Evolutionary conservation across 2,113 vertebrate genomes (phyloP).

Genomic region (Pholis gunnellus): DNA sequence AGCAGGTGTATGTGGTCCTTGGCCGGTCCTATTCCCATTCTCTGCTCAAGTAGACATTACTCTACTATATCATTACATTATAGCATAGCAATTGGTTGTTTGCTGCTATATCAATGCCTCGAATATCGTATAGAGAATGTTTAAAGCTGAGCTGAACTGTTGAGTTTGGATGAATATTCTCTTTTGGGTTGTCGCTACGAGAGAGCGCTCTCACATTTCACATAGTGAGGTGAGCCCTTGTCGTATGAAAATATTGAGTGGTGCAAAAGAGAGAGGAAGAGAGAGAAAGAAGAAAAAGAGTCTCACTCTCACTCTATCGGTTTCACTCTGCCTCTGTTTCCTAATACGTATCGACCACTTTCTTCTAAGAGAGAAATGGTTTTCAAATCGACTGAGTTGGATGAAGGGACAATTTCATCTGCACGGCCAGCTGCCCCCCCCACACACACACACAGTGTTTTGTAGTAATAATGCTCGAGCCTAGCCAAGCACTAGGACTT

Average conservation of each 20-base stretch:
- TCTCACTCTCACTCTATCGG: no score
- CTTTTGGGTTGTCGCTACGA: background rate
- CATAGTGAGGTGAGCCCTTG: background rate
- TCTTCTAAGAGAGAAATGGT: background rate
- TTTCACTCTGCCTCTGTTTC: background rate
- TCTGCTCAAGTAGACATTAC: no score
- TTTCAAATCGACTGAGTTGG: background rate
- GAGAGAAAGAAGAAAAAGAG: background rate
- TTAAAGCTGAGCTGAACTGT: background rate
- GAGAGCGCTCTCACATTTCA: background rate
- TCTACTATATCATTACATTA: no score
- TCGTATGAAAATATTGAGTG: background rate
- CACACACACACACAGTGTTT: slow-evolving; percentile 12
- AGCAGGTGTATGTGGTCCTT: no score
- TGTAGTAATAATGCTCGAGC: slow-evolving; percentile 26
- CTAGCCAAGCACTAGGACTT: slow-evolving; percentile 47
- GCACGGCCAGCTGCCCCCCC: slow-evolving; percentile 30
- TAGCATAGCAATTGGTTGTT: no score
- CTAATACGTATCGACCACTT: background rate
- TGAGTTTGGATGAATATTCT: background rate
- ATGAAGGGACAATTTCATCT: slow-evolving; percentile 33
- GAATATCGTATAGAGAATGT: background rate
- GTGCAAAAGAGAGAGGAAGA: background rate
- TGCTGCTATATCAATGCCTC: background rate
- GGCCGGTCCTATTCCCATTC: no score